Conservation (phyloP, 2,113 vertebrate species). For the Paramisgurnus dabryanus region DNA sequence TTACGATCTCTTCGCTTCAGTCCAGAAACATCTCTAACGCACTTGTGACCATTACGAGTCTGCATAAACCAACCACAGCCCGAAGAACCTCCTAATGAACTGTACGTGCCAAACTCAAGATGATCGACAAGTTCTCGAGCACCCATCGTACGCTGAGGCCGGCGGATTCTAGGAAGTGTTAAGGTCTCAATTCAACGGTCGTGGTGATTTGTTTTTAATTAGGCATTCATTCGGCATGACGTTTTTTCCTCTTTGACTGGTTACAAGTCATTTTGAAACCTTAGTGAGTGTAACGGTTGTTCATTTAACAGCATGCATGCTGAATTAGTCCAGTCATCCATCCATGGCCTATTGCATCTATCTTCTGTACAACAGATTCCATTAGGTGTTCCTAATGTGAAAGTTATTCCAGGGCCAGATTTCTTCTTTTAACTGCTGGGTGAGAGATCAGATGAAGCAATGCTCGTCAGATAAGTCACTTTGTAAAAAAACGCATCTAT, state of each 20-base stretch:
- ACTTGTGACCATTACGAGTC: conserved; percentile 34
- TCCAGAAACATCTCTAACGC: conserved; percentile 36
- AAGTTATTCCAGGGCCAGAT: conserved; percentile 31
- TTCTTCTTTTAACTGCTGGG: conserved; percentile 11
- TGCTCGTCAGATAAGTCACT: conserved; percentile 31
- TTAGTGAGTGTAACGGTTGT: conserved; percentile 32
- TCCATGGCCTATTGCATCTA: conserved; percentile 49
- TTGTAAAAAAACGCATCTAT: conserved; percentile 13
- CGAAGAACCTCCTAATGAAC: conserved; percentile 47
- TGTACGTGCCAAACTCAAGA: conserved; percentile 30
- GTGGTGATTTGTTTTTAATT: conserved; percentile 48
- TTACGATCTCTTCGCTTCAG: neutral
- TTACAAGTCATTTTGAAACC: conserved; percentile 4
- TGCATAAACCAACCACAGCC: conserved; percentile 35
- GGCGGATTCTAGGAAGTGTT: conserved; percentile 31
- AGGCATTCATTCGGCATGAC: conserved; percentile 39
- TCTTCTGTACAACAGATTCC: conserved; percentile 38
- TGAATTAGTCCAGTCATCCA: conserved; percentile 46
- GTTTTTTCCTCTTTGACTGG: conserved; percentile 16
- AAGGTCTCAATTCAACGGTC: conserved; percentile 32
- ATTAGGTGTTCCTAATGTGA: conserved; percentile 40
- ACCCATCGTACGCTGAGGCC: neutral
- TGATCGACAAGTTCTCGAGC: neutral
- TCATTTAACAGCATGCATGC: conserved; percentile 41
- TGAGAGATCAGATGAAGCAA: conserved; percentile 35